These are phyloP conservation scores for Centropristis striata DNA, from an alignment of 2,113 vertebrate genomes.

Conservation along the genomic window DNA sequence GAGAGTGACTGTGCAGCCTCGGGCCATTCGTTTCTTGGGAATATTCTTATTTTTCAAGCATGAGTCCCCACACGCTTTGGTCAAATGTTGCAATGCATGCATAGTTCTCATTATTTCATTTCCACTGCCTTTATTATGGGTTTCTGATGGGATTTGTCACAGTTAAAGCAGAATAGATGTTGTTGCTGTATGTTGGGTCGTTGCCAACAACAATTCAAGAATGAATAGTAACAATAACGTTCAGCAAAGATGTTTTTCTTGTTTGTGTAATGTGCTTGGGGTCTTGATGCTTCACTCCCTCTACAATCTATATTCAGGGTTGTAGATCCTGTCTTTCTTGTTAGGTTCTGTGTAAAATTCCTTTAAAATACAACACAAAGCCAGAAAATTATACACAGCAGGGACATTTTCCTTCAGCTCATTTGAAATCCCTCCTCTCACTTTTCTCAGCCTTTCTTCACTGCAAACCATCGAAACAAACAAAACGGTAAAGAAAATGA, in stretches of 20 bases:
- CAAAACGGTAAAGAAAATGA: neutral
- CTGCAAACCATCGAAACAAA: neutral
- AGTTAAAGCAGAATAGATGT: conserved; percentile 29
- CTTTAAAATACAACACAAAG: neutral
- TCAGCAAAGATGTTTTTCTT: neutral
- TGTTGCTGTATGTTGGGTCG: conserved; percentile 13
- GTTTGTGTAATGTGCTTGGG: neutral
- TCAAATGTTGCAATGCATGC: conserved; percentile 25
- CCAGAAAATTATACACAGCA: neutral
- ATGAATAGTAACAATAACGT: conserved; percentile 4
- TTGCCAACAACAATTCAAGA: conserved; percentile 4
- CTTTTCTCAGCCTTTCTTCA: neutral
- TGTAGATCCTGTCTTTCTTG: neutral
- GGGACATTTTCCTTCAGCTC: neutral
- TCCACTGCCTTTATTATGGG: conserved; percentile 2
- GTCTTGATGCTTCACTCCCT: neutral
- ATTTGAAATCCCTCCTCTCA: neutral
- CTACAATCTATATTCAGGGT: neutral
- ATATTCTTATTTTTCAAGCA: conserved; percentile 21
- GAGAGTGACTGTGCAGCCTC: neutral
- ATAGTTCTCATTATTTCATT: conserved; percentile 12
- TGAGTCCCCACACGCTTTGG: conserved; percentile 4
- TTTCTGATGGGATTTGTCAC: conserved; percentile 35
- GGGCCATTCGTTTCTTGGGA: neutral
- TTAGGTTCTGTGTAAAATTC: neutral